Evolutionary conservation across 2,888 invertebrate genomes (phyloP).

Genomic region (Synanthedon myopaeformis): DNA sequence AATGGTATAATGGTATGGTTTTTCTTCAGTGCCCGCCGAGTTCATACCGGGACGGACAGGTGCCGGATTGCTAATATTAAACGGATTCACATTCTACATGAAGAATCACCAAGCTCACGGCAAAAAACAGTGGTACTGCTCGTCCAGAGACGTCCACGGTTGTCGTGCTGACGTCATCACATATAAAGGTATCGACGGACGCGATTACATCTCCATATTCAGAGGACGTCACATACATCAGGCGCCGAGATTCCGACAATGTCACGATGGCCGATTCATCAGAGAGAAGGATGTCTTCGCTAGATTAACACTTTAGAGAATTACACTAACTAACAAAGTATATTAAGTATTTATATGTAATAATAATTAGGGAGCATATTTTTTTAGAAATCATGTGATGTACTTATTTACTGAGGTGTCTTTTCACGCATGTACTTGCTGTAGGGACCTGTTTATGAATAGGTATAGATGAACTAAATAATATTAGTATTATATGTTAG

Average conservation of each 20-base stretch:
- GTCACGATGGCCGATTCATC: conserved; percentile 58
- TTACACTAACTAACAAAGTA: conserved; percentile 9
- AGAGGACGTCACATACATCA: conserved; percentile 55
- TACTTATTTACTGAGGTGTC: conserved; percentile 41
- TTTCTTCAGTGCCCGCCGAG: conserved; percentile 55
- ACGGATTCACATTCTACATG: conserved; percentile 63
- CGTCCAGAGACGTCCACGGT: conserved; percentile 56
- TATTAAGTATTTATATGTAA: conserved; percentile 13
- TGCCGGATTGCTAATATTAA: conserved; percentile 51
- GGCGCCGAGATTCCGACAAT: conserved; percentile 52
- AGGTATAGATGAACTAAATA: conserved; percentile 21
- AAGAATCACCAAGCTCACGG: conserved; percentile 64
- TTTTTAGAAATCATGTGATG: conserved; percentile 33
- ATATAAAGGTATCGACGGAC: conserved; percentile 50
- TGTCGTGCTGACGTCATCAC: conserved; percentile 62
- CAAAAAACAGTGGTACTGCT: conserved; percentile 64
- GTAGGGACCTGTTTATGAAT: conserved; percentile 59
- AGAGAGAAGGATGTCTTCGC: conserved; percentile 44
- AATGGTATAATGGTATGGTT: conserved; percentile 12
- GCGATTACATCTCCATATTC: conserved; percentile 61
- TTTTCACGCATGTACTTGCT: conserved; percentile 41
- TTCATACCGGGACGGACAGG: conserved; percentile 61
- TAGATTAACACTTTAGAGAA: conserved; percentile 27
- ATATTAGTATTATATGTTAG: too few species aligned
- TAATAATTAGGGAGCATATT: conserved; percentile 4